These are phyloP conservation scores for Conopomorpha cramerella DNA, from an alignment of 1,140 invertebrate species.

Conservation along the genomic window DNA sequence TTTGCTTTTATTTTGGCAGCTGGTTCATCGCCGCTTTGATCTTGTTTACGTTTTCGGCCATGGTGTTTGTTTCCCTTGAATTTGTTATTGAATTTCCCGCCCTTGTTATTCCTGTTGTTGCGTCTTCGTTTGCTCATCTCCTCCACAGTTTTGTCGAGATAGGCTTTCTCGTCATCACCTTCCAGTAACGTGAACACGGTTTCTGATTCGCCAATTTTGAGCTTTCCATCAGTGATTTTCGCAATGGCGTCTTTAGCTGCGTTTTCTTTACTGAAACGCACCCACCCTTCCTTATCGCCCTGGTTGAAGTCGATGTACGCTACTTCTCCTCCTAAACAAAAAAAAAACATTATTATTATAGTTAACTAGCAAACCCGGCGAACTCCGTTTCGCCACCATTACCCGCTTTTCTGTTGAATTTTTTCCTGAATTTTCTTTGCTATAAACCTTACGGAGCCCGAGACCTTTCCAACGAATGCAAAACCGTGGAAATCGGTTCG, in stretches of 20 bases:
- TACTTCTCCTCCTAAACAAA: constrained; percentile 60
- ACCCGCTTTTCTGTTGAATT: too few species aligned
- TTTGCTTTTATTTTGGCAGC: constrained; percentile 26
- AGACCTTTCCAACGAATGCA: too few species aligned
- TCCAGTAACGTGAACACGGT: constrained; percentile 65
- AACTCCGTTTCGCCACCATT: too few species aligned
- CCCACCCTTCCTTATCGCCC: constrained; percentile 72
- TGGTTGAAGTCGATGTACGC: constrained; percentile 77
- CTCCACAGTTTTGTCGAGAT: constrained; percentile 66
- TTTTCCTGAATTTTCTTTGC: too few species aligned
- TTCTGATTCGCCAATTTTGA: constrained; percentile 62
- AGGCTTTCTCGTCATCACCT: constrained; percentile 72
- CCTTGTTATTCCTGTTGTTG: constrained; percentile 41
- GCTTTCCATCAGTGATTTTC: constrained; percentile 66
- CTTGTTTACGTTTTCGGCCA: constrained; percentile 26
- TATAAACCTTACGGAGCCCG: too few species aligned
- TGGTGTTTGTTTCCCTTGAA: constrained; percentile 13
- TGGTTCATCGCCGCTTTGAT: constrained; percentile 23
- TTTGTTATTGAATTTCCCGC: too few species aligned
- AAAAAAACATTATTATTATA: not conserved
- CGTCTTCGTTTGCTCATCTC: constrained; percentile 64
- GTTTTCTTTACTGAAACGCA: constrained; percentile 72
- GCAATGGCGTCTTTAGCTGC: constrained; percentile 67
- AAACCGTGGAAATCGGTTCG: too few species aligned
- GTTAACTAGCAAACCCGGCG: too few species aligned